Evolutionary conservation across 2,888 invertebrate genomes (phyloP).

Genomic region (Amiota communis): DNA sequence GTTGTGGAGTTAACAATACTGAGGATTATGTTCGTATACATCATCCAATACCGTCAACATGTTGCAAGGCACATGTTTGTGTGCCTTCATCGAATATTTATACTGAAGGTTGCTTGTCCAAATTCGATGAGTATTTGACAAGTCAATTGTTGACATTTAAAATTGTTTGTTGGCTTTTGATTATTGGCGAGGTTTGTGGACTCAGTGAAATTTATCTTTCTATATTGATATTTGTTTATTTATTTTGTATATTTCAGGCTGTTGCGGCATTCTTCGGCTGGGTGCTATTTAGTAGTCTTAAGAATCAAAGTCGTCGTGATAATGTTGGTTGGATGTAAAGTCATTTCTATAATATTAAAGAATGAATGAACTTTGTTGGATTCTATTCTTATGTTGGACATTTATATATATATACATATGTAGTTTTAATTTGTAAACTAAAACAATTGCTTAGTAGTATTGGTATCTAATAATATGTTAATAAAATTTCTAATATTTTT

Average conservation of each 20-base stretch:
- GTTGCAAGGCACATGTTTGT: slow-evolving; percentile 60
- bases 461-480: no score
- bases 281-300: slow-evolving; percentile 60
- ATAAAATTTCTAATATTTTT: no score
- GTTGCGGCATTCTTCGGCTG: slow-evolving; percentile 60
- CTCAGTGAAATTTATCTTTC: not conserved
- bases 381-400: no score
- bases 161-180: slow-evolving; percentile 61
- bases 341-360: no score
- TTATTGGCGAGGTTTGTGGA: slow-evolving; percentile 60
- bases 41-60: slow-evolving; percentile 59
- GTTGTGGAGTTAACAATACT: slow-evolving; percentile 65
- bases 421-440: no score
- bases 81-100: slow-evolving; percentile 48
- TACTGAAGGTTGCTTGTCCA: slow-evolving; percentile 58
- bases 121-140: slow-evolving; percentile 64
- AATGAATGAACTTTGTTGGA: no score
- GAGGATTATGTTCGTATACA: slow-evolving; percentile 61
- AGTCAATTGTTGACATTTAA: slow-evolving; percentile 61
- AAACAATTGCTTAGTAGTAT: no score
- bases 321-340: slow-evolving; percentile 66
- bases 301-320: slow-evolving; percentile 62
- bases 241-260: slow-evolving; percentile 44
- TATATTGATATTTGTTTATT: slow-evolving; percentile 10
- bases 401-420: no score